These are phyloP conservation scores for Ophion costatus DNA, from an alignment of 2,888 invertebrate species.

Conservation along the genomic window DNA sequence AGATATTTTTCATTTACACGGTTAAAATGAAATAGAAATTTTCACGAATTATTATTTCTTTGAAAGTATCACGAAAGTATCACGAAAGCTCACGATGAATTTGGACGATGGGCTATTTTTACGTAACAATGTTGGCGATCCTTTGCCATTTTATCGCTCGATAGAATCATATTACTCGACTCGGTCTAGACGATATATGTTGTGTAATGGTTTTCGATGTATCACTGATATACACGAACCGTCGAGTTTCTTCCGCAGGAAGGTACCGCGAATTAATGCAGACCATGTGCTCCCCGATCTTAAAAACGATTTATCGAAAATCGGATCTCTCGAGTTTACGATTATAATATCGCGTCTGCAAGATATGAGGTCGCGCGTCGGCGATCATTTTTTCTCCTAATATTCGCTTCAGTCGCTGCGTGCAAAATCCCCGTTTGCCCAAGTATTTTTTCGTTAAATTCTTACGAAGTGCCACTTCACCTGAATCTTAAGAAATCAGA, in stretches of 20 bases:
- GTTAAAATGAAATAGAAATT: not conserved
- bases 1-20: no score
- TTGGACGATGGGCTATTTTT: not conserved
- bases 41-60: no score
- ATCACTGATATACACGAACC: conserved; percentile 12
- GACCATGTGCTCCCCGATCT: not conserved
- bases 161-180: conserved; percentile 22
- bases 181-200: conserved; percentile 29
- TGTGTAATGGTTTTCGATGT: conserved; percentile 11
- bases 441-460: not conserved
- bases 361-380: not conserved
- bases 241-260: conserved; percentile 44
- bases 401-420: not conserved
- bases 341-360: conserved; percentile 12
- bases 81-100: no score
- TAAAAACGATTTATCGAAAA: conserved; percentile 45
- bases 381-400: conserved; percentile 5
- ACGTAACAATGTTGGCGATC: conserved; percentile 13
- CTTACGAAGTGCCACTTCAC: not conserved
- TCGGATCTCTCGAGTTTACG: conserved; percentile 13
- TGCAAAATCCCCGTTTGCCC: not conserved
- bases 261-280: conserved; percentile 8
- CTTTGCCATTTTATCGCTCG: conserved; percentile 21
- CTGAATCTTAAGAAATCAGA: conserved; percentile 7
- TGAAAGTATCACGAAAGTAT: no score